A percentile compares a stretch with the other conserved stretches of the same genome.
Conservation (phyloP, 2,797 vertebrate species). For the Molossus alvarezi region DNA sequence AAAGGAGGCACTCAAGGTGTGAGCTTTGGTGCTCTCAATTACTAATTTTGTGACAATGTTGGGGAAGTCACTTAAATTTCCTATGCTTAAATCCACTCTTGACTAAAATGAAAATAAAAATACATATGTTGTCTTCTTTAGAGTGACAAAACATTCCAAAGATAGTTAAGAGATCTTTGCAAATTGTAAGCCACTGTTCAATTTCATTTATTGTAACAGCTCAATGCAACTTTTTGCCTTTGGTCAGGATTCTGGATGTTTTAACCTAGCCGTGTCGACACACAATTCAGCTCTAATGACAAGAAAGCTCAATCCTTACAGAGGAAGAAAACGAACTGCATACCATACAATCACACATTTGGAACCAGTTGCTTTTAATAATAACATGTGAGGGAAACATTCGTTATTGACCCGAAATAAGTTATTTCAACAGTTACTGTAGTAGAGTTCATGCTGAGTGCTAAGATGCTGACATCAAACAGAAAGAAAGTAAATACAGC, state of each 20-base stretch:
- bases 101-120: constrained; percentile 15
- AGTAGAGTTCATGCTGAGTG: constrained; percentile 79
- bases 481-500: constrained; percentile 83
- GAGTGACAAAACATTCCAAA: background rate
- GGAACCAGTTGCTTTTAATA: constrained; percentile 88
- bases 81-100: background rate
- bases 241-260: constrained; percentile 55
- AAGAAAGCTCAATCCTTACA: constrained; percentile 70
- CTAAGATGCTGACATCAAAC: constrained; percentile 86
- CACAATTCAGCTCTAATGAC: constrained; percentile 78
- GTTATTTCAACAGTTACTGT: constrained; percentile 84
- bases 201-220: constrained; percentile 17
- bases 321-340: constrained; percentile 83
- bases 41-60: background rate
- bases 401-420: constrained; percentile 87
- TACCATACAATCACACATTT: constrained; percentile 77
- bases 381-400: constrained; percentile 84
- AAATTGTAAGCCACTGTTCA: background rate
- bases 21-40: background rate
- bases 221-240: constrained; percentile 56
- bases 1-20: background rate
- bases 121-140: background rate
- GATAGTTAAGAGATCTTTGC: background rate
- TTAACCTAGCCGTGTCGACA: background rate
- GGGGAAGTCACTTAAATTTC: background rate